Base-by-base conservation (phyloP, 2,113 vertebrate genomes). In the Bucco capensis region DNA sequence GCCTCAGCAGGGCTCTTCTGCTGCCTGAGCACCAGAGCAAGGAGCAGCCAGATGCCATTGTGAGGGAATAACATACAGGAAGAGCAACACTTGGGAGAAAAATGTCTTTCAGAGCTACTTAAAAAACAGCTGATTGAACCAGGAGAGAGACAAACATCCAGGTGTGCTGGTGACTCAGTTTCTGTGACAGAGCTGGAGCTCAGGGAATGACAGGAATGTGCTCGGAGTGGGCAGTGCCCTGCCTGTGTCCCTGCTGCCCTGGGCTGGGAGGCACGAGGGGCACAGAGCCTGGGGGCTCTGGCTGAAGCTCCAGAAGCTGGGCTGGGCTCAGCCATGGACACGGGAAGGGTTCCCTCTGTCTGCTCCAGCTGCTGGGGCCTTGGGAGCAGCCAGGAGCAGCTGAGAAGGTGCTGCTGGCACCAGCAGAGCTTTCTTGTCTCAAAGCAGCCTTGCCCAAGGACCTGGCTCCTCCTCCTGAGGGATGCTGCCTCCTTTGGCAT, bases 91-190 rank as follows among this genome's bases (percentile, higher is more conserved):
- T 93, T 81, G 84, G 89, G 81, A 92, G 78, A 83, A 81, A 88
- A 75, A 79, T 97, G 95, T 96, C 97, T 93, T 93, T 54, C 84
- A 60, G 89, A 96, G 91, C 83, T 96, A 94, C 96, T 97, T 96
- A 96, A 97, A 96, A 95, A 96, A 96, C 83, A 96, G 56, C 88
- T 71, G 94, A 95, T 95, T 89, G 73, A 92, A 47, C 96, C 73
- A 75, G 33, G 18, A 91, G 80, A 91, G 56, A 88, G 56, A 81
- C 31, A 69, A 93, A 96, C 83, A 54, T 6, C 71, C 82, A 42
- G 87, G 88, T 92, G 90, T 91, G 94, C 78, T 90, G 86, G 89
- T 89, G 93, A 85, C 88, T 90, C 83, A 7, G 38, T 89, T 87
- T 93, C 51, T 66, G 70, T 54, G 83, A 87, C 31, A 23, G 62